phyloP scores from a whole-genome alignment of 1,140 invertebrate species.

The Coenobita brevimanus region DNA sequence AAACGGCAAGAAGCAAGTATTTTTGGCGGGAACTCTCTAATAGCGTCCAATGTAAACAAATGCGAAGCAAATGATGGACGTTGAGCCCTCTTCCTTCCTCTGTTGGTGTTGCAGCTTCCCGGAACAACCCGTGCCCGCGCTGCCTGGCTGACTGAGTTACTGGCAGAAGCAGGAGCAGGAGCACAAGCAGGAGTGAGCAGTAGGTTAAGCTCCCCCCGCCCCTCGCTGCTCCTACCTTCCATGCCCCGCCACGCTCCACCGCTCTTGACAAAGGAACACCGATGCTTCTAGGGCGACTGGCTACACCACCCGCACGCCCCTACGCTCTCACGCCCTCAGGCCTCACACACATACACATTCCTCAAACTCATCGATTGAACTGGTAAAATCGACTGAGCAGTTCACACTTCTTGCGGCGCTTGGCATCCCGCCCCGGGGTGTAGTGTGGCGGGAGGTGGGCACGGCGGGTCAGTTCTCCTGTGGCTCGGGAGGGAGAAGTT shows the following conservation, averaged over 20 bases:
- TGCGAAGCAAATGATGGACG: too few relatives aligned
- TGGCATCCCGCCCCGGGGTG: slow-evolving; percentile 8
- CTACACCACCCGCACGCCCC: neutral
- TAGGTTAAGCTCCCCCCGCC: neutral
- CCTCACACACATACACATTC: neutral
- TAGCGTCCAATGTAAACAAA: too few relatives aligned
- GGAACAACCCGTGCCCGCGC: too few relatives aligned
- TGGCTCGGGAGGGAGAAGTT: too few relatives aligned
- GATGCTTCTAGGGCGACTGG: neutral
- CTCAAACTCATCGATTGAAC: slow-evolving; percentile 39
- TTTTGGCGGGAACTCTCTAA: too few relatives aligned
- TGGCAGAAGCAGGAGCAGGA: neutral
- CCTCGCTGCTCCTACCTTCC: neutral
- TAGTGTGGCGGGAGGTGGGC: slow-evolving; percentile 9
- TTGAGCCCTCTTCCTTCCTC: too few relatives aligned
- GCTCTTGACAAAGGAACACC: neutral
- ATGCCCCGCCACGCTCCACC: neutral
- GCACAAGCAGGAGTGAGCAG: slow-evolving; percentile 7
- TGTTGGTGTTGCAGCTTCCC: too few relatives aligned
- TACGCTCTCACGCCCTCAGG: neutral
- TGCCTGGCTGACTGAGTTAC: too few relatives aligned
- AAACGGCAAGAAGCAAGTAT: too few relatives aligned
- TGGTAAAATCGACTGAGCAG: slow-evolving; percentile 36
- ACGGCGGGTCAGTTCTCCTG: neutral
- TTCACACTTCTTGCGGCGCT: slow-evolving; percentile 13